These are phyloP conservation scores for Lepidochrysops patricia DNA, from an alignment of 2,888 invertebrate genomes.

Conservation along the genomic window DNA sequence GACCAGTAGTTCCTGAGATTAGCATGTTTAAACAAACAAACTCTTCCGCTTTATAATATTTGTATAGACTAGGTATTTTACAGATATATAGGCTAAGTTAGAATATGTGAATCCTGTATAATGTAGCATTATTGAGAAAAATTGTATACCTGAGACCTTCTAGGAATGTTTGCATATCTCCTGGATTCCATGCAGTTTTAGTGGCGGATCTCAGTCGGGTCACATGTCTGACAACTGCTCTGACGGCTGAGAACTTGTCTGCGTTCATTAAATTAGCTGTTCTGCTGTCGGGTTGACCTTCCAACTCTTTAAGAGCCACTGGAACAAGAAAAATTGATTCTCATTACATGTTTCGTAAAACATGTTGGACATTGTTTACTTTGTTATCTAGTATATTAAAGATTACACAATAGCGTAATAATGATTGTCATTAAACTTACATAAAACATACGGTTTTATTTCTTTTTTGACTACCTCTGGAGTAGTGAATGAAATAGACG, in stretches of 20 bases:
- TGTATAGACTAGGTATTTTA: no score
- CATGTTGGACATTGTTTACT: no score
- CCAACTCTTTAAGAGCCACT: conserved; percentile 63
- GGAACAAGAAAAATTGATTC: no score
- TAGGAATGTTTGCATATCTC: conserved; percentile 44
- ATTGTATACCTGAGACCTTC: conserved; percentile 46
- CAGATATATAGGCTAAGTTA: no score
- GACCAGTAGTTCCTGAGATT: no score
- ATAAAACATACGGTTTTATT: conserved; percentile 59
- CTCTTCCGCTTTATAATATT: no score
- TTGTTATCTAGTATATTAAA: neutral
- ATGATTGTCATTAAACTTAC: conserved; percentile 42
- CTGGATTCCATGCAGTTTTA: conserved; percentile 40
- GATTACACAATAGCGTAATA: neutral
- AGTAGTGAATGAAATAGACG: conserved; percentile 41
- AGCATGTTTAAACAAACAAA: no score
- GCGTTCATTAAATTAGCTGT: conserved; percentile 53
- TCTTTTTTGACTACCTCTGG: conserved; percentile 64
- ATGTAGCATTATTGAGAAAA: neutral
- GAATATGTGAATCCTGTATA: no score
- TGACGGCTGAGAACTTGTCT: conserved; percentile 54
- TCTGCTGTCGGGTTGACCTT: conserved; percentile 59
- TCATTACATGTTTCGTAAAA: no score
- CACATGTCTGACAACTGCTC: conserved; percentile 54
- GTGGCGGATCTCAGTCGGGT: conserved; percentile 43